Percentiles rank a stretch among this genome's conserved stretches.
Conservation (phyloP, 2,113 vertebrate species). For the Chamaetylas fuelleborni region DNA sequence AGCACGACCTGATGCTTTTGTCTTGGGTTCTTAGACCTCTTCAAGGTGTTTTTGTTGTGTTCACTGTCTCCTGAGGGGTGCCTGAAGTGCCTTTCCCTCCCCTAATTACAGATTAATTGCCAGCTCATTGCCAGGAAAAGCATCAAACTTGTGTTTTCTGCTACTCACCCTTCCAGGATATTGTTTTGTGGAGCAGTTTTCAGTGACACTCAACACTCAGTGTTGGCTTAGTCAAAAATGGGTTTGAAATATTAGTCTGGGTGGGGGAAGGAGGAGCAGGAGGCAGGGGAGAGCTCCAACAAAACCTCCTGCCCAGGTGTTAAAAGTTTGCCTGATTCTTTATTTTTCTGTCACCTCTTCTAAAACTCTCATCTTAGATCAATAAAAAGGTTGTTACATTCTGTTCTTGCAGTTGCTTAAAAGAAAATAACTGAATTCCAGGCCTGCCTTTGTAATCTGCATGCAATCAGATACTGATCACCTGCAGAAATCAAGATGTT, state of each 20-base stretch:
- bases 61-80: background rate
- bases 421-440: background rate
- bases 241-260: background rate
- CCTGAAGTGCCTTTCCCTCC: background rate
- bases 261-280: background rate
- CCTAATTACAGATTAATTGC: background rate
- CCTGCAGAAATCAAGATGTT: background rate
- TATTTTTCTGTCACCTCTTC: background rate
- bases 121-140: background rate
- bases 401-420: background rate
- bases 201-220: background rate
- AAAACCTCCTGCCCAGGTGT: background rate
- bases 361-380: background rate
- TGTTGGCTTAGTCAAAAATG: background rate
- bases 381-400: background rate
- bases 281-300: background rate
- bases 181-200: background rate
- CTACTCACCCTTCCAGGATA: rapidly evolving
- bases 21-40: background rate
- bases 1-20: background rate
- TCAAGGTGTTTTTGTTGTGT: background rate
- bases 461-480: background rate
- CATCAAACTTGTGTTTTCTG: background rate
- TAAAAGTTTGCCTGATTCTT: background rate
- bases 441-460: background rate